Percentiles rank a stretch among this genome's conserved stretches.
These are phyloP conservation scores for Catostylus mosaicus DNA, from an alignment of 30 jellyfish, hydroid and myxozoan genomes.

Conservation along the genomic window DNA sequence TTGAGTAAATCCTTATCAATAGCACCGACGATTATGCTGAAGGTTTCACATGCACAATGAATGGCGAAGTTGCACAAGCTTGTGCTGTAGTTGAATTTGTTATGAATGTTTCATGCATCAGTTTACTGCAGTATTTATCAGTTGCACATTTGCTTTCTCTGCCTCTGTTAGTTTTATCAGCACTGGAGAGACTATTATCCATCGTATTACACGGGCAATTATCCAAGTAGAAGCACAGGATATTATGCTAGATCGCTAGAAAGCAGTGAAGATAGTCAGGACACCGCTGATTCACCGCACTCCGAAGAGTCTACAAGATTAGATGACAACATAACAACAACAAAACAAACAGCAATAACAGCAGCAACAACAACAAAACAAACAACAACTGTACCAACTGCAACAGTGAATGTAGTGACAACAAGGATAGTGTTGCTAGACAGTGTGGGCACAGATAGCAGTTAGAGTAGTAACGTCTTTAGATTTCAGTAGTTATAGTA, in stretches of 20 bases:
- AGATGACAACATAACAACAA: background rate
- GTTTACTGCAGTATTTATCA: background rate
- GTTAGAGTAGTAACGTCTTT: background rate
- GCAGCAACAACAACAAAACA: background rate
- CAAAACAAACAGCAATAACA: background rate
- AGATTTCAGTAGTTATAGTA: background rate
- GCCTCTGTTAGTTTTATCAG: constrained; percentile 25
- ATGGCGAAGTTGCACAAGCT: too few species aligned
- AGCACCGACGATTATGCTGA: too few species aligned
- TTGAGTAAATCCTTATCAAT: too few species aligned
- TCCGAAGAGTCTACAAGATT: constrained; percentile 30
- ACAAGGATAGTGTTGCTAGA: background rate
- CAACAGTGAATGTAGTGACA: background rate
- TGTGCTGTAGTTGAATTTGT: too few species aligned
- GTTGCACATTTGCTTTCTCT: background rate
- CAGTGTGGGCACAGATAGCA: background rate
- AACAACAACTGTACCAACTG: background rate
- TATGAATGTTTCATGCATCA: too few species aligned
- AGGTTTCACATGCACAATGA: too few species aligned
- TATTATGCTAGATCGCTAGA: constrained; percentile 7
- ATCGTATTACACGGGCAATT: constrained; percentile 29
- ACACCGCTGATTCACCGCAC: constrained; percentile 11
- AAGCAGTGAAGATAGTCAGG: background rate
- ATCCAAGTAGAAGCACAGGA: constrained; percentile 9
- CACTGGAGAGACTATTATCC: constrained; percentile 64